Evolutionary conservation across 1,140 invertebrate species (phyloP).

Genomic region (Asobara japonica): DNA sequence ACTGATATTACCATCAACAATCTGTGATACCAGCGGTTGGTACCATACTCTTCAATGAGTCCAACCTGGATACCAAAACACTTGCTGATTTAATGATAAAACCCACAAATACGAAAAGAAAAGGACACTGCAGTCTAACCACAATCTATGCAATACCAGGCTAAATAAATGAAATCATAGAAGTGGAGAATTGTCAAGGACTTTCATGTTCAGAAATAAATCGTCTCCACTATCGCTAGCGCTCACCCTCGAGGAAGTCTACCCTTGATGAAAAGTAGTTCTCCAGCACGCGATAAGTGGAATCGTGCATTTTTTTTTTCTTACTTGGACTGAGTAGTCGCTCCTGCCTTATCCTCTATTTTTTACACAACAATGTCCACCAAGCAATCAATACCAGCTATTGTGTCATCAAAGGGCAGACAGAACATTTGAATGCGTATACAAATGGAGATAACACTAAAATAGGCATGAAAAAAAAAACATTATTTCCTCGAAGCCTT

Average conservation of each 20-base stretch:
- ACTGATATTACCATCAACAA: background rate
- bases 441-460: background rate
- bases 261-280: conserved; percentile 35
- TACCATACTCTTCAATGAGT: background rate
- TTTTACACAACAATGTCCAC: conserved; percentile 1
- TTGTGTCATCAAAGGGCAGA: conserved; percentile 13
- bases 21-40: background rate
- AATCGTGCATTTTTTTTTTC: conserved; percentile 39
- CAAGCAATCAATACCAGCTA: conserved; percentile 22
- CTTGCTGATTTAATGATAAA: background rate
- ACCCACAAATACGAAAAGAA: background rate
- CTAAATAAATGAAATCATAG: background rate
- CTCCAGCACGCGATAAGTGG: conserved; percentile 39
- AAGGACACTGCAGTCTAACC: background rate
- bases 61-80: background rate
- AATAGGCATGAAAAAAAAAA: conserved; percentile 5
- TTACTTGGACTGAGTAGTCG: conserved; percentile 40
- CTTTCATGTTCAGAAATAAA: background rate
- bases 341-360: conserved; percentile 31
- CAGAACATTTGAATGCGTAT: background rate
- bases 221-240: background rate
- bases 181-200: background rate
- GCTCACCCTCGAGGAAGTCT: background rate
- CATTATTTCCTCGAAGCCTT: background rate
- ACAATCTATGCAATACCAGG: background rate